Percentiles rank a stretch among this genome's conserved stretches.
Evolutionary conservation across 2,797 vertebrate species (phyloP).

Genomic region (Enteromius paludinosus): DNA sequence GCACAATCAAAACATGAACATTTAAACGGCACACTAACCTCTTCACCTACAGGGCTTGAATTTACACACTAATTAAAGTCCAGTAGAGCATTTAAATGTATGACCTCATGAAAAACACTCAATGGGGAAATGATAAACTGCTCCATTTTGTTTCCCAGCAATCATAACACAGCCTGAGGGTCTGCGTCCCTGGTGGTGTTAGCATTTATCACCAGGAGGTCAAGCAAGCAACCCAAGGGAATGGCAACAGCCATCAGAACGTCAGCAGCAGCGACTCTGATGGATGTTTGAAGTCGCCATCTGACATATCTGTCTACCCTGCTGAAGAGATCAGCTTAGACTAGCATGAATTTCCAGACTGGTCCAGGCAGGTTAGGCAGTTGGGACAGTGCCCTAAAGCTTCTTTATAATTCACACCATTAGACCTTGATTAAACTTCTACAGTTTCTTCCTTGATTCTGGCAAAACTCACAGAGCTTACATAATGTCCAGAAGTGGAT

Average conservation of each 20-base stretch:
- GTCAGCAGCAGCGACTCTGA: slow-evolving; percentile 8
- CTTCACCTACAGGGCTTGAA: slow-evolving; percentile 14
- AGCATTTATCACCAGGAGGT: slow-evolving; percentile 54
- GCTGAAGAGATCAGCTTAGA: slow-evolving; percentile 29
- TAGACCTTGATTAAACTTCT: slow-evolving; percentile 25
- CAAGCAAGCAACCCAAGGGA: slow-evolving; percentile 26
- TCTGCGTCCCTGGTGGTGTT: not conserved
- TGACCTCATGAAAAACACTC: not conserved
- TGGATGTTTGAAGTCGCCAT: slow-evolving; percentile 18
- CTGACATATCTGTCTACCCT: slow-evolving; percentile 17
- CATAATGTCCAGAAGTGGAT: slow-evolving; percentile 7
- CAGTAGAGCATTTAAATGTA: not conserved
- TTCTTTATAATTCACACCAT: slow-evolving; percentile 8
- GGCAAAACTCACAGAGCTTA: not conserved
- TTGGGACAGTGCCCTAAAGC: not conserved
- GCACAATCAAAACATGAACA: slow-evolving; percentile 4
- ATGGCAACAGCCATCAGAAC: slow-evolving; percentile 56
- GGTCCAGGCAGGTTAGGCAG: not conserved
- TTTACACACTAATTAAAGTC: slow-evolving; percentile 6
- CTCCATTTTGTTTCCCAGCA: slow-evolving; percentile 3
- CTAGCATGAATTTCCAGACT: slow-evolving; percentile 30
- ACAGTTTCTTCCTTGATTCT: slow-evolving; percentile 19
- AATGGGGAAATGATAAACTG: slow-evolving; percentile 10
- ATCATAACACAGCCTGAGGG: slow-evolving; percentile 1
- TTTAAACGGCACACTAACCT: not conserved